Evolutionary conservation across 2,113 vertebrate genomes (phyloP), one percentile per base, ranked within the genome.

Genomic region (Monarcha castaneiventris): DNA sequence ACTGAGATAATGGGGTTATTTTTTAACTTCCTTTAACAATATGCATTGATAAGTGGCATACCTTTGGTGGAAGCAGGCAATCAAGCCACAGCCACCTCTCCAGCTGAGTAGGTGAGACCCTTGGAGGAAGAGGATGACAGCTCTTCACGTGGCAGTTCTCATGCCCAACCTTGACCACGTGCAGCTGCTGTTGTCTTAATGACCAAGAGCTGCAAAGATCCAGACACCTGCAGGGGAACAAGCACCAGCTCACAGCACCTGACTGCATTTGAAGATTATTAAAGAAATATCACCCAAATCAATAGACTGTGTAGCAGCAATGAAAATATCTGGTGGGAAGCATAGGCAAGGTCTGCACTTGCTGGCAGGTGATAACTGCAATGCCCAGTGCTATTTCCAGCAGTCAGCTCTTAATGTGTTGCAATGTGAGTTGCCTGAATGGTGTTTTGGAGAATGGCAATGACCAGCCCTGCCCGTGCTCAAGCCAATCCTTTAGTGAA

Each of bases 101-200:
- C 58, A 75, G 41, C 1, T 46, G 52, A 32, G 11, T 20, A 54
- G 23, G 39, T 10, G 30, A 87, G 35, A 48, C 19, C 14, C 10
- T 43, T 29, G 35, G 44, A 56, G 52, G n/a, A 59, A 14, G 23
- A 27, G 5, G 43, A 35, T 4, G 18, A 10, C 3, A 55, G 3
- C 10, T 58, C 30, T 80, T 59, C 44, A 14, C 0, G 0, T 12
- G 20, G 22, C 73, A 48, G 32, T 27, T 85, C 48, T 63, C 16
- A 1, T 62, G 39, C 29, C 62, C 27, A 81, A 56, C 30, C 33
- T 22, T 30, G 43, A 39, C 48, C 56, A 20, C 0, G 0, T 7
- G 15, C 41, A 79, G 74, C 27, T 1, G 0, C 58, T 22, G 17
- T 5, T 3, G 6, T 4, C 2, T 1, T 4, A 29, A 56, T 2